Conservation (phyloP, 2,113 vertebrate genomes). For the Barnardius zonarius region DNA sequence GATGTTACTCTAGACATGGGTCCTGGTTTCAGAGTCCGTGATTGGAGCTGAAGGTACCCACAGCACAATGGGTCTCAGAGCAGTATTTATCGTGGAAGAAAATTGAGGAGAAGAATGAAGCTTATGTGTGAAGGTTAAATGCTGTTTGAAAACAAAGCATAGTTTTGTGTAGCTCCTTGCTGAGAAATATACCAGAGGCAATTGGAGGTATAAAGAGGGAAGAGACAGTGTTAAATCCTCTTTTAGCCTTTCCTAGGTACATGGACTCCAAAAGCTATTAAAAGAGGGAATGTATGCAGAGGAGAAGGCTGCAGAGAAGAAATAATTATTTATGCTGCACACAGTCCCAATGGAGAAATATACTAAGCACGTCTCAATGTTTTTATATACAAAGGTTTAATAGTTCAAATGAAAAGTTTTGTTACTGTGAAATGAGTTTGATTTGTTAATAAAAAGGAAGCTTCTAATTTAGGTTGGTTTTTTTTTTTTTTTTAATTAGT, state of each 20-base stretch:
- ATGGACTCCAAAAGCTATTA: neutral
- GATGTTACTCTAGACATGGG: neutral
- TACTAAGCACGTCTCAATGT: neutral
- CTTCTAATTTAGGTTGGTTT: neutral
- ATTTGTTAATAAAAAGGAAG: neutral
- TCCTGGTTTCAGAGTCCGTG: neutral
- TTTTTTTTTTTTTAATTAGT: neutral
- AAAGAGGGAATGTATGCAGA: neutral
- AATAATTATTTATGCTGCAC: neutral
- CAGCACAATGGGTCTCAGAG: fast-evolving
- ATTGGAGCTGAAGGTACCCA: neutral
- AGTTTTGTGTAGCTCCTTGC: neutral
- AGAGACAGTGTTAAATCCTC: neutral
- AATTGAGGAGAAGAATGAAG: neutral
- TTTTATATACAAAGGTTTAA: neutral
- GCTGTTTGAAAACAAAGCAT: neutral
- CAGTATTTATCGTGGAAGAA: neutral
- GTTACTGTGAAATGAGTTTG: neutral
- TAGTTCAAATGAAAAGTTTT: neutral
- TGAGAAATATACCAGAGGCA: neutral
- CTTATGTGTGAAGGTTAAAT: neutral
- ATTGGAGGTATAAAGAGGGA: neutral
- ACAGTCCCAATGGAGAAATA: neutral
- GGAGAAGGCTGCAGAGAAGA: neutral
- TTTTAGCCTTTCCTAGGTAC: neutral